A percentile compares a stretch with the other conserved stretches of the same genome.
phyloP scores from a whole-genome alignment of 2,888 invertebrate genomes.

The Malthinus flaveolus region DNA sequence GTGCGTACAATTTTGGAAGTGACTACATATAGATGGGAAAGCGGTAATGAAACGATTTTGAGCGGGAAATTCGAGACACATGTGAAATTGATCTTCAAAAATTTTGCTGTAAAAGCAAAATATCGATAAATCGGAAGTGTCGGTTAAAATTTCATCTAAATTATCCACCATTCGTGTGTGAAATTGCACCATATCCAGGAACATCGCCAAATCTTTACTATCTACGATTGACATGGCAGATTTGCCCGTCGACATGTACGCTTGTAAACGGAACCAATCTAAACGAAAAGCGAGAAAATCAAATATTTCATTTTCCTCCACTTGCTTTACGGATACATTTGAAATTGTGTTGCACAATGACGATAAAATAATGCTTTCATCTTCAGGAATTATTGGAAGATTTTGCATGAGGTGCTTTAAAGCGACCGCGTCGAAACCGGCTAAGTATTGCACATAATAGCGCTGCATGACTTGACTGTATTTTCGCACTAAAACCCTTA shows the following conservation, averaged over 20 bases:
- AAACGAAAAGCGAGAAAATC: conserved; percentile 93
- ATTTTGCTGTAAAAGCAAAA: conserved; percentile 97
- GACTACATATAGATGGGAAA: conserved; percentile 96
- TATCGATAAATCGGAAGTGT: conserved; percentile 95
- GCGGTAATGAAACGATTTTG: conserved; percentile 98
- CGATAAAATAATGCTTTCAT: conserved; percentile 91
- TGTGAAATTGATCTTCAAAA: conserved; percentile 97
- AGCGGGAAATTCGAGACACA: conserved; percentile 98
- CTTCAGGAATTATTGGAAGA: conserved; percentile 85
- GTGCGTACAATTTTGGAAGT: conserved; percentile 97
- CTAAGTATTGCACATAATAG: conserved; percentile 96
- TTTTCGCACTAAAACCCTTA: conserved; percentile 91
- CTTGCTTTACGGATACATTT: conserved; percentile 87
- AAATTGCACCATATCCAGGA: conserved; percentile 94
- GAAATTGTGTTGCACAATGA: conserved; percentile 89
- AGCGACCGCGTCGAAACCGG: conserved; percentile 93
- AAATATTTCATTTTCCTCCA: conserved; percentile 93
- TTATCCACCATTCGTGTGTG: conserved; percentile 98
- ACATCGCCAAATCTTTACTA: conserved; percentile 83
- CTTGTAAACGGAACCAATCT: conserved; percentile 97
- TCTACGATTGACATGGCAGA: conserved; percentile 78
- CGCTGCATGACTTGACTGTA: conserved; percentile 93
- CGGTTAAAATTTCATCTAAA: conserved; percentile 93
- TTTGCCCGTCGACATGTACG: conserved; percentile 86
- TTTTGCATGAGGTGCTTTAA: conserved; percentile 84